A percentile compares a stretch with the other conserved stretches of the same genome.
Evolutionary conservation across 2,888 invertebrate genomes (phyloP).

Genomic region (Pteria penguin): DNA sequence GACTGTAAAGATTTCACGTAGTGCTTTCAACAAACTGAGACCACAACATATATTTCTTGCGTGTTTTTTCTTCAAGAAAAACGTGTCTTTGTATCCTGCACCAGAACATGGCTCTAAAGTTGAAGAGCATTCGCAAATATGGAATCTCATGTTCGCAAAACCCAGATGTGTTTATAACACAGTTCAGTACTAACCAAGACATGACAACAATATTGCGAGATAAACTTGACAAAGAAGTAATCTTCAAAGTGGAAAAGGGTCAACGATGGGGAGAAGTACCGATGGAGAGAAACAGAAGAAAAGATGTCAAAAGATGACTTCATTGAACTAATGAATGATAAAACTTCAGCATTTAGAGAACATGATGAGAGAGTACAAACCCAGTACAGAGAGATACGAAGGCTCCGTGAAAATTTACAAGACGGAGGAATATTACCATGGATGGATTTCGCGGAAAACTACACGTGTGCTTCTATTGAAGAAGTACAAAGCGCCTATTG

Average conservation of each 20-base stretch:
- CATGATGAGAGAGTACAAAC: too few relatives aligned
- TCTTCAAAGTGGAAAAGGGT: not conserved
- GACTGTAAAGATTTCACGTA: not conserved
- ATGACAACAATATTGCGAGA: too few relatives aligned
- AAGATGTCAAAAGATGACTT: not conserved
- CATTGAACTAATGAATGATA: not conserved
- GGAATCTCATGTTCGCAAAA: not conserved
- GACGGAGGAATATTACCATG: too few relatives aligned
- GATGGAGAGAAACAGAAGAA: not conserved
- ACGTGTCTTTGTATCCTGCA: not conserved
- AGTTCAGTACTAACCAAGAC: not conserved
- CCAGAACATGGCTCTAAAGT: not conserved
- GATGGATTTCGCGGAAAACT: too few relatives aligned
- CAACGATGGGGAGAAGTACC: not conserved
- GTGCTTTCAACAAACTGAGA: not conserved
- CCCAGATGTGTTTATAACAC: not conserved
- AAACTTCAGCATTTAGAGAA: too few relatives aligned
- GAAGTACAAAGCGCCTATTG: too few relatives aligned
- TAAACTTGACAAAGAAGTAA: too few relatives aligned
- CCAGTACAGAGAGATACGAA: too few relatives aligned
- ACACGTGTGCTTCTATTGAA: too few relatives aligned
- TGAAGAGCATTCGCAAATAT: not conserved
- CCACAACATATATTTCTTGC: not conserved
- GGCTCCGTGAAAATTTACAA: too few relatives aligned
- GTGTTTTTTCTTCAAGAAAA: not conserved